Conservation (phyloP, 2,888 invertebrate species). For the Hirtodrosophila histrioides region DNA sequence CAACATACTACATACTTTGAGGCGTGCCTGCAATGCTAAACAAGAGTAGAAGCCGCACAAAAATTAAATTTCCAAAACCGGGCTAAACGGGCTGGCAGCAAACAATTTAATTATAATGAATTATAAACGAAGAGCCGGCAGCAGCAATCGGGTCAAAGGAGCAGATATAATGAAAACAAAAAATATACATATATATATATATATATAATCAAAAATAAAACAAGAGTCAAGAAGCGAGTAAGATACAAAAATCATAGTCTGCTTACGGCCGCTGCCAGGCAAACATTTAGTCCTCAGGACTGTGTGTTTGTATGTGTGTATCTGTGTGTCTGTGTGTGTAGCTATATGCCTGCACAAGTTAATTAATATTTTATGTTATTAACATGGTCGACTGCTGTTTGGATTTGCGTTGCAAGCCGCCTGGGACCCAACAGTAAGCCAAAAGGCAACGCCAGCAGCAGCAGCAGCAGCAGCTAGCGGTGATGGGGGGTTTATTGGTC, state of each 20-base stretch:
- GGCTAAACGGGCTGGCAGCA: slow-evolving; percentile 47
- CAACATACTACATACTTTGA: slow-evolving; percentile 22
- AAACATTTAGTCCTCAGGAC: slow-evolving; percentile 20
- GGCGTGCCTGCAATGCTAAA: slow-evolving; percentile 46
- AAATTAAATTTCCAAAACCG: slow-evolving; percentile 60
- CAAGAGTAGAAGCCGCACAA: slow-evolving; percentile 44
- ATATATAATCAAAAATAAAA: slow-evolving; percentile 24
- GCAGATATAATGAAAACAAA: slow-evolving; percentile 25
- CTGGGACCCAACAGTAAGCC: slow-evolving; percentile 17
- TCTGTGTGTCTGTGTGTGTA: slow-evolving; percentile 18
- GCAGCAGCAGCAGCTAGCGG: slow-evolving; percentile 4
- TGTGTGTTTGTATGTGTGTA: not conserved
- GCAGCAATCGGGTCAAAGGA: slow-evolving; percentile 49
- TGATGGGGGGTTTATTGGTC: slow-evolving; percentile 51
- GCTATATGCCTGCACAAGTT: slow-evolving; percentile 56
- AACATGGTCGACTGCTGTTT: slow-evolving; percentile 61
- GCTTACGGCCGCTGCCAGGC: slow-evolving; percentile 42
- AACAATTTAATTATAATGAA: slow-evolving; percentile 77
- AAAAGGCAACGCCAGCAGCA: slow-evolving; percentile 17
- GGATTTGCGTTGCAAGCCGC: slow-evolving; percentile 36
- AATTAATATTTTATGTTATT: slow-evolving; percentile 76
- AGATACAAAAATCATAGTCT: slow-evolving; percentile 42
- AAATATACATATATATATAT: too few relatives aligned
- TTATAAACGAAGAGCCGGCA: slow-evolving; percentile 65
- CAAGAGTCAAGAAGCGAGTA: slow-evolving; percentile 35